phyloP scores from a whole-genome alignment of 92 coral and sea anemone genomes.

The Siderastrea radians region DNA sequence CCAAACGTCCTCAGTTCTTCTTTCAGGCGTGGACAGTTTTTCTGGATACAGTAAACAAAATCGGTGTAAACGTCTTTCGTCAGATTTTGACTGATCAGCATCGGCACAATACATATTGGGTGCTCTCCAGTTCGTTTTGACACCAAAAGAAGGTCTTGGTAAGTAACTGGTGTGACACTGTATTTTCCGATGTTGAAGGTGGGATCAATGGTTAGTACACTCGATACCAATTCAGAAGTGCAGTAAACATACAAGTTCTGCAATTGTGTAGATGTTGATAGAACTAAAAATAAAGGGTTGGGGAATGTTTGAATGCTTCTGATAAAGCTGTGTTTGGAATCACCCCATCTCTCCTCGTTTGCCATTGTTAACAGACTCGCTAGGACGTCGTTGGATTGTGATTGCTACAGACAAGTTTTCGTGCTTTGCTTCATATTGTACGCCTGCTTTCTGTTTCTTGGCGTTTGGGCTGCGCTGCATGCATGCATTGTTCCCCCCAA shows the following conservation, averaged over 20 bases:
- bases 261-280: slow-evolving; percentile 25
- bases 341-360: slow-evolving; percentile 37
- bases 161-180: background rate
- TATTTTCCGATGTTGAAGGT: slow-evolving; percentile 51
- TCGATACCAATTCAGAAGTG: slow-evolving; percentile 51
- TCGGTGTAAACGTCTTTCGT: slow-evolving; percentile 39
- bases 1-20: slow-evolving; percentile 48
- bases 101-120: slow-evolving; percentile 43
- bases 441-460: slow-evolving; percentile 47
- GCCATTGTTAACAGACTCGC: slow-evolving; percentile 52
- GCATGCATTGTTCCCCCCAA: slow-evolving; percentile 42
- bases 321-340: slow-evolving; percentile 31
- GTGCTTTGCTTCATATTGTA: slow-evolving; percentile 46
- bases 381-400: slow-evolving; percentile 34
- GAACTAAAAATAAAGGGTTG: slow-evolving; percentile 37
- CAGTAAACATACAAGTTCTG: slow-evolving; percentile 47
- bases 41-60: slow-evolving; percentile 52
- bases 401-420: background rate
- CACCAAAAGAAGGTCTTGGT: slow-evolving; percentile 44
- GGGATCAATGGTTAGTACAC: slow-evolving; percentile 46
- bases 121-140: slow-evolving; percentile 48
- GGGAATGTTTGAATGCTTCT: slow-evolving; percentile 55
- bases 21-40: slow-evolving; percentile 57
- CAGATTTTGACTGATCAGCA: slow-evolving; percentile 53
- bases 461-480: slow-evolving; percentile 14